These are phyloP conservation scores for Gadus macrocephalus DNA, from an alignment of 2,113 vertebrate genomes.

Conservation along the genomic window DNA sequence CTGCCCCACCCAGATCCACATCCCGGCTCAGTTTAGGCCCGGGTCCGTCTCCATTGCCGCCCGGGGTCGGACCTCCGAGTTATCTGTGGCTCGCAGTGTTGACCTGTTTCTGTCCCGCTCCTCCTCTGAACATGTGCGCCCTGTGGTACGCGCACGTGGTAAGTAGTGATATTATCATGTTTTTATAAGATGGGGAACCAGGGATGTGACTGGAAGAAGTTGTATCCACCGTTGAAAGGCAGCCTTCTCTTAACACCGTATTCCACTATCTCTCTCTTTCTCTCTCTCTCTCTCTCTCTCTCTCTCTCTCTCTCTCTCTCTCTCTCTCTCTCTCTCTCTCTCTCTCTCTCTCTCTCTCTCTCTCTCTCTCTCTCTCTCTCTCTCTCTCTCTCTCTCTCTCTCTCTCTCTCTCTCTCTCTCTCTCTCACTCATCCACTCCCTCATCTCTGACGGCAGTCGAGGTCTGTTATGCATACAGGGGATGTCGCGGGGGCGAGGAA, in stretches of 20 bases:
- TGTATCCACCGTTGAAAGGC: no score
- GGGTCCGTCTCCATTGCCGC: slow-evolving; percentile 75
- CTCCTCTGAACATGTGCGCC: slow-evolving; percentile 86
- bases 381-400: background rate
- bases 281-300: background rate
- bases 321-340: background rate
- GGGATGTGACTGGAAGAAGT: no score
- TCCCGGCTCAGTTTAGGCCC: slow-evolving; percentile 78
- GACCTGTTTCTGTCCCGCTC: slow-evolving; percentile 88
- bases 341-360: background rate
- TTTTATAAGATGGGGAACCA: no score
- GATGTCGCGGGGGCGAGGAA: slow-evolving; percentile 60
- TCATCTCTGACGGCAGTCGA: slow-evolving; percentile 41
- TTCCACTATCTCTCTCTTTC: background rate
- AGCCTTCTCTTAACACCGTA: no score
- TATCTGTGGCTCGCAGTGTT: slow-evolving; percentile 87
- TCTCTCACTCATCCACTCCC: background rate
- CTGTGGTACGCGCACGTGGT: slow-evolving; percentile 93
- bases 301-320: background rate
- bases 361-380: background rate
- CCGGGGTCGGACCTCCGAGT: slow-evolving; percentile 68
- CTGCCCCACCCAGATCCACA: slow-evolving; percentile 64
- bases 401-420: background rate
- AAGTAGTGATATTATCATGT: slow-evolving; percentile 50
- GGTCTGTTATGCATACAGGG: slow-evolving; percentile 56